Percentiles rank a stretch among this genome's conserved stretches.
phyloP scores from a whole-genome alignment of 2,113 vertebrate genomes.

The Dipodomys stephensi region DNA sequence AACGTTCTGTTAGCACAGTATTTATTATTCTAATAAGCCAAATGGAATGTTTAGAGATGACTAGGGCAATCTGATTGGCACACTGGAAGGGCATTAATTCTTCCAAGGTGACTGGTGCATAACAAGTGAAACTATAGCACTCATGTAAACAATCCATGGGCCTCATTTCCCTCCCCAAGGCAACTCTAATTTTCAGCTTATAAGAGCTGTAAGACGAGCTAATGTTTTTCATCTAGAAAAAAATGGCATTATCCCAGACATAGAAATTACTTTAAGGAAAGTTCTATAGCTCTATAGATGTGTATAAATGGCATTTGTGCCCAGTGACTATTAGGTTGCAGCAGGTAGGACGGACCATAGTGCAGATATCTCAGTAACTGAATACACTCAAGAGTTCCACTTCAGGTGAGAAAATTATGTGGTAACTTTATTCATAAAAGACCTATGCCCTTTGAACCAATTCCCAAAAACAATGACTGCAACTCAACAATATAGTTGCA shows the following conservation, averaged over 20 bases:
- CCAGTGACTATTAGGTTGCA: not conserved
- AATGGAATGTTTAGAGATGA: conserved; percentile 81
- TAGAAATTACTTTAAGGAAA: conserved; percentile 69
- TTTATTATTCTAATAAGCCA: conserved; percentile 82
- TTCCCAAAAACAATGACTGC: conserved; percentile 46
- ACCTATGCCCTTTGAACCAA: conserved; percentile 51
- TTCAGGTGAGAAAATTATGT: conserved; percentile 38
- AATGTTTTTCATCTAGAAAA: conserved; percentile 75
- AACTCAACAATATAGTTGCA: conserved; percentile 3
- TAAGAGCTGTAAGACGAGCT: conserved; percentile 78
- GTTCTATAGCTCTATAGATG: conserved; percentile 39
- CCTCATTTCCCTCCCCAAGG: conserved; percentile 74
- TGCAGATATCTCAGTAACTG: conserved; percentile 35
- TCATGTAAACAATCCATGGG: conserved; percentile 80
- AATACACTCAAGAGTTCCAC: conserved; percentile 24
- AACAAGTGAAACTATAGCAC: conserved; percentile 81
- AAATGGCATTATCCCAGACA: conserved; percentile 77
- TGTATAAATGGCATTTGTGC: conserved; percentile 41
- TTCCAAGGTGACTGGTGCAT: conserved; percentile 80
- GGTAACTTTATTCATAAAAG: conserved; percentile 30
- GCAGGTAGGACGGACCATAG: not conserved
- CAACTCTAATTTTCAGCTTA: conserved; percentile 80
- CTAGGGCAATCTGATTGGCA: conserved; percentile 81
- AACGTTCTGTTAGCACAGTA: conserved; percentile 73
- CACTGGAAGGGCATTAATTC: conserved; percentile 78